Evolutionary conservation across 2,113 vertebrate species (phyloP), one percentile per base, ranked within the genome.

Genomic region (Grammomys surdaster): DNA sequence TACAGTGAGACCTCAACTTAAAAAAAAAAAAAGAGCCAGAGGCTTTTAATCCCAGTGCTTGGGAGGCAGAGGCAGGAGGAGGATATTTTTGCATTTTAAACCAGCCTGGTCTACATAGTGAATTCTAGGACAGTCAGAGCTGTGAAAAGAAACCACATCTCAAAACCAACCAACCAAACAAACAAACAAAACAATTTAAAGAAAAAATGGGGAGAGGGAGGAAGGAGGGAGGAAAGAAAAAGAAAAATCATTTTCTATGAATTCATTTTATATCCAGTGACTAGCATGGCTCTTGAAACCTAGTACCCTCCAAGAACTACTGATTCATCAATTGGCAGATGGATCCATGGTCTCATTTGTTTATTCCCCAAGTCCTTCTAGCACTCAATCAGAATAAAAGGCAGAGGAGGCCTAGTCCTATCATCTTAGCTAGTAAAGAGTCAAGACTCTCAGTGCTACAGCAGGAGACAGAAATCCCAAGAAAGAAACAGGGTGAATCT

Each of bases 211-310:
- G 36, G 51, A 56, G 31, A 12, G 51, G 8, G 31, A 12, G 8
- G 31, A 12, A 54, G 51, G 19, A 80, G 31, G 51, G 31, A 54
- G 46, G 48, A 51, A 80, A 80, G 77, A 4, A 80, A 81, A 54
- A 16, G 33, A 58, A 90, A 85, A 58, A 22, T 86, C 60, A 63
- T 80, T 28, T 75, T 33, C 24, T 65, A 65, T 65, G 26, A 81
- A 89, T 65, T 81, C 19, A 69, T 94, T 92, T 97, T 86, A 84
- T 92, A 43, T 40, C 87, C 72, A 88, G n/a, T 70, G 40, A 12
- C 78, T 65, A 76, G 17, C 69, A 89, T 31, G 22, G 24, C 65
- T 93, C 46, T 78, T 76, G 40, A 91, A 78, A 89, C 2, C 48
- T 67, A 86, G 12, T 51, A 76, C 31, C 40, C 3, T 51, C 40